Evolutionary conservation across 2,888 invertebrate species (phyloP), one percentile per base, ranked within the genome.

Genomic region (Rhagium mordax): DNA sequence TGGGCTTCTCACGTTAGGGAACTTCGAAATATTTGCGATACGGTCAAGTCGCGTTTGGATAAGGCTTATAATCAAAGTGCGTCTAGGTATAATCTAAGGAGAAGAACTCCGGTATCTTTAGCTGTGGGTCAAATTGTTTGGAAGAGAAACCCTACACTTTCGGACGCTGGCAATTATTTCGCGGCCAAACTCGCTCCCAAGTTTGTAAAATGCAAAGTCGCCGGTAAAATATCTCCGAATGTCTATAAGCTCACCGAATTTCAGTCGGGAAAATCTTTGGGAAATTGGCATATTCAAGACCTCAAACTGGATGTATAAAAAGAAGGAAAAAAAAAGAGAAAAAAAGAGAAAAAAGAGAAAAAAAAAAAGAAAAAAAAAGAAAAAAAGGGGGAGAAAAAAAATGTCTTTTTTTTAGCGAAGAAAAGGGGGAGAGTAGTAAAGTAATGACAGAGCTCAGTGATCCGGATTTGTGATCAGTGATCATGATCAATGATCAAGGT

Each of bases 131-230:
- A 70, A n/a, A 27, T 49, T n/a, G 69, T 74, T 5, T 74, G 74
- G 74, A 71, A 66, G 41, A 47, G 49, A 53, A 74, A 74, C 41
- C 55, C 66, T 27, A 29, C 51, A 0, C 60, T 79, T 0, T 79
- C 80, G 7, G 70, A 64, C 10, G 75, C 71, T 4, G 59, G 71
- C 0, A 51, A 74, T 27, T 53, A 71, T 18, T 53, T 74, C 7
- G 33, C 76, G 0, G 48, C 75, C 0, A 80, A 81, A 24, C 67
- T 80, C 10, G 74, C 75, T 1, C 76, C 74, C 0, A 75, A 71
- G 41, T 81, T 71, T 41, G 48, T 71, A 2, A 60, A 70, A 6
- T 70, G 70, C 29, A 15, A 20, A n/a, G 70, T 70, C 18, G 68
- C 16, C 0, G 16, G 16, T n/a, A 3, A 60, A 15, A 18, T 62